Base-by-base conservation (phyloP, 2,888 invertebrate species). In the Xestia rhomboidea region DNA sequence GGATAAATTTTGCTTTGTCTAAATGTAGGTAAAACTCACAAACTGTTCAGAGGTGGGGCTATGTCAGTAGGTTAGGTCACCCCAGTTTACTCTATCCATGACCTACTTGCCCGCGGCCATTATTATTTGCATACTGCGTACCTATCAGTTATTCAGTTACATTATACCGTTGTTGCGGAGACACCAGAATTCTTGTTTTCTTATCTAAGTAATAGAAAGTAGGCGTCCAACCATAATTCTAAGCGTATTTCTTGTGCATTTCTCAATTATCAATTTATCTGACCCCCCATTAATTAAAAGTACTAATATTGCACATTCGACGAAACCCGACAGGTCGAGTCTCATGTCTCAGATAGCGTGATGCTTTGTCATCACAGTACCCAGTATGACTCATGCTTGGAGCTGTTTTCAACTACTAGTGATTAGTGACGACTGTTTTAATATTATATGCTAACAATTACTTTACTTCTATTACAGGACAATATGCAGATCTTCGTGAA, bases 401-500 rank as follows among this genome's bases (percentile, higher is more conserved):
- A 66, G 10, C 44, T 34, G 4, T 64, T 60, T 51, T 68, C 49
- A 30, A 51, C 68, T 34, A 27, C 34, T 64, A 44, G 24, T 62
- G 15, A 51, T 41, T 68, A 68, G 60, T 57, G 49, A 72, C 34
- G 0, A 49, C 11, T 27, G 13, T 46, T 62, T 3, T 24, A 51
- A 49, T 49, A 24, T 44, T 27, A 41, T 57, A 24, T 57, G 8
- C 51, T 84, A 79, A 85, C 30, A 60, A 38, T 57, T 76, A 70
- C 41, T 77, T 81, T 68, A 44, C 38, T 70, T 68, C 70, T 87
- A 68, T 92, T 92, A 70, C 87, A 93, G 93, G 80, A 74, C 88
- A 93, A 89, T 80, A 92, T 92, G 92, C 92, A 92, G 89, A 92
- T 81, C 68, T 81, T 81, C 24, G 81, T 81, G 24, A 83, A 82